Percentiles rank a stretch among this genome's conserved stretches.
phyloP scores from a whole-genome alignment of 2,888 invertebrate genomes.

The Escarpia spicata region DNA sequence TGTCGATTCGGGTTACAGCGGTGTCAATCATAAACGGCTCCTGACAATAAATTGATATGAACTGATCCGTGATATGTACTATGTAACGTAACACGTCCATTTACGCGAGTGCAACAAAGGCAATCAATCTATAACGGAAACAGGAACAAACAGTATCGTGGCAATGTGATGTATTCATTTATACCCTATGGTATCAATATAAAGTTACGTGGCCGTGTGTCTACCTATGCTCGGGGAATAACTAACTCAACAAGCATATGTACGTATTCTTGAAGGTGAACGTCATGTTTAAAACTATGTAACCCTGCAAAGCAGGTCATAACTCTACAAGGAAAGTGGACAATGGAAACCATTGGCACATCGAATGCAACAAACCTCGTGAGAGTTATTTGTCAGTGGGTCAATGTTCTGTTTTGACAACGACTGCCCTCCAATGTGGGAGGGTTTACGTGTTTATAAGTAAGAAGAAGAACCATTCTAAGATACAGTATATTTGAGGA shows the following conservation, averaged over 20 bases:
- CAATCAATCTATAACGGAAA: neutral
- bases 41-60: neutral
- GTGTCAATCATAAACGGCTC: neutral
- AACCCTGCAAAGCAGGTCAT: neutral
- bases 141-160: neutral
- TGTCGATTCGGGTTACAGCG: neutral
- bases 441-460: no score
- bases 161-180: neutral
- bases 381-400: no score
- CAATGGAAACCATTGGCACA: no score
- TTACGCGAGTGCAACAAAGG: neutral
- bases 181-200: neutral
- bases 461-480: no score
- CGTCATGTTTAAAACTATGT: neutral
- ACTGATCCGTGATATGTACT: neutral
- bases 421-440: no score
- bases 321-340: no score
- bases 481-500: no score
- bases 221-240: neutral
- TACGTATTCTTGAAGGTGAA: neutral
- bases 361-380: no score
- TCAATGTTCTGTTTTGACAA: no score
- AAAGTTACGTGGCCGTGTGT: neutral
- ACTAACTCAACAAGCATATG: neutral
- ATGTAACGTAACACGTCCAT: neutral